Base-by-base conservation (phyloP, 2,797 vertebrate species). In the Girardinus metallicus region DNA sequence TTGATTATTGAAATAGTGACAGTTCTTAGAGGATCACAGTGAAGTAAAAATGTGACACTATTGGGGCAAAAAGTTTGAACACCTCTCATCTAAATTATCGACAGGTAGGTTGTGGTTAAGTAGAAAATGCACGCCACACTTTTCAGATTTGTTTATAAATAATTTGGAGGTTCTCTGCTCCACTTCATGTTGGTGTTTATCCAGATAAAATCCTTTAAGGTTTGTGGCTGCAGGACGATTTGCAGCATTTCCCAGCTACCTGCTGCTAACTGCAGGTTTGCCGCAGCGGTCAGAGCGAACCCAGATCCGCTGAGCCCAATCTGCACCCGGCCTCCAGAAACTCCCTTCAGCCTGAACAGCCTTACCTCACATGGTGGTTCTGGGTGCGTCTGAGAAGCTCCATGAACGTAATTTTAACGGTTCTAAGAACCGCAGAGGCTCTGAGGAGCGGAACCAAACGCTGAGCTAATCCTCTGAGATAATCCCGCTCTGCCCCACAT, bases 401-500 rank as follows among this genome's bases (percentile, higher is more conserved):
- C 26, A 77, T 51, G 76, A 43, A 77, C 18, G 77, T 12, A 44
- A 51, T 83, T 82, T 75, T 62, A 34, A 71, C 76, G 77, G 76
- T 83, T 84, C 80, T 85, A 74, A 80, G 80, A 89, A 75, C 66
- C 90, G 75, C 76, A 85, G 70, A 46, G 80, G 85, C 74, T 74
- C 76, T 75, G 87, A 81, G 73, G 84, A 79, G 86, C 81, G 89
- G 77, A 82, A 88, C 84, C 82, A 83, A 86, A 88, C 82, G 83
- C 79, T 88, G 80, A 90, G 82, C 92, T 96, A 96, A 96, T 96
- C 95, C 94, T 85, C 83, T 73, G 21, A 53, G 83, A 86, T 95
- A 96, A 96, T 96, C 95, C 92, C 93, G 85, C 76, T 23, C 86
- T 94, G 95, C 86, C 95, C 95, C 82, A 96, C 93, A 95, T 95